phyloP scores from a whole-genome alignment of 2,888 invertebrate genomes.

The Drosophila anomalipes region DNA sequence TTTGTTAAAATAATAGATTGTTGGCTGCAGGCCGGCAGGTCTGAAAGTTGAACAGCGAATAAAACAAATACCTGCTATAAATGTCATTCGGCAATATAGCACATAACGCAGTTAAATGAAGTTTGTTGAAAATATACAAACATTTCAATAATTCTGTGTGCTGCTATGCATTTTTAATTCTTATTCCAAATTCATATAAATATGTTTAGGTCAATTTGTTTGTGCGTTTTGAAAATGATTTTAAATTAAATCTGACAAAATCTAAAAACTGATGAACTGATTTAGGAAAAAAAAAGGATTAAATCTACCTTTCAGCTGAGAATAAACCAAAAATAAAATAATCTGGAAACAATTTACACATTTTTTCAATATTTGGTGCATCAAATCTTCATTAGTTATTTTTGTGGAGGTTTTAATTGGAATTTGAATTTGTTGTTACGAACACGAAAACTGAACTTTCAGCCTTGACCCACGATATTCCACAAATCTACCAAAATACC shows the following conservation, averaged over 20 bases:
- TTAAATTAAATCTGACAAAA: neutral
- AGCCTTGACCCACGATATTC: neutral
- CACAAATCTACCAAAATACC: neutral
- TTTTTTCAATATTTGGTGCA: neutral
- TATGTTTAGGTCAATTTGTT: too few species aligned
- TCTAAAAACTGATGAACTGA: neutral
- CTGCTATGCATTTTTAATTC: neutral
- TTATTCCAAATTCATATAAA: neutral
- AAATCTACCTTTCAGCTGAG: neutral
- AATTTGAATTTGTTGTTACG: neutral
- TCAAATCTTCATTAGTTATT: neutral
- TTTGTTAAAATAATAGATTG: slow-evolving; percentile 28
- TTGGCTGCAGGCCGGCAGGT: neutral
- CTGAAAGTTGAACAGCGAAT: slow-evolving; percentile 16
- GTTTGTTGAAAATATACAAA: neutral
- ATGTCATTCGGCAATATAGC: neutral
- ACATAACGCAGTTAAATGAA: neutral
- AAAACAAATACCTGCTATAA: neutral
- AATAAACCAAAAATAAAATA: neutral
- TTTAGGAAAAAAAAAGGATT: neutral
- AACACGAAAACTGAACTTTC: neutral
- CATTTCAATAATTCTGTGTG: neutral
- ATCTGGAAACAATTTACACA: neutral
- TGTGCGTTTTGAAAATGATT: neutral
- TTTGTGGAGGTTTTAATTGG: neutral